Percentiles rank a stretch among this genome's conserved stretches.
These are phyloP conservation scores for Meliscaeva auricollis DNA, from an alignment of 2,888 invertebrate species.

Conservation along the genomic window DNA sequence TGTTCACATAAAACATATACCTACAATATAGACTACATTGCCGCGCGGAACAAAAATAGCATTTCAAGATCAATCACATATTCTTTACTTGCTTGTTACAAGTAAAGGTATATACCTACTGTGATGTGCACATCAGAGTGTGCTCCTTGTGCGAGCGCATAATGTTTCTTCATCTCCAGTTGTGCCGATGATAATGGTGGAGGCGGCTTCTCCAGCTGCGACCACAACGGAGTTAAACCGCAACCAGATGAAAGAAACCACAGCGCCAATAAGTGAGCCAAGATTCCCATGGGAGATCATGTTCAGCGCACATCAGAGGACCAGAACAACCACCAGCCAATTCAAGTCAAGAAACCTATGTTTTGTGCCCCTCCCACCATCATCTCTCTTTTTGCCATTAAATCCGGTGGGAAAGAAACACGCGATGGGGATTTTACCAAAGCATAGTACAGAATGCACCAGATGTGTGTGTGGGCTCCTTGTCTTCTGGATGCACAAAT, in stretches of 20 bases:
- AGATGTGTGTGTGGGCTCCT: conserved; percentile 55
- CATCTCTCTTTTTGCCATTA: neutral
- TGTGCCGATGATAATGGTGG: conserved; percentile 37
- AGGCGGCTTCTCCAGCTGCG: conserved; percentile 37
- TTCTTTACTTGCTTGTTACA: conserved; percentile 8
- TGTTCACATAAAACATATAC: conserved; percentile 39
- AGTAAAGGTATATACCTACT: neutral
- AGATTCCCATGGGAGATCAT: conserved; percentile 69
- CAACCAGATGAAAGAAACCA: conserved; percentile 70
- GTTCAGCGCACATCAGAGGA: conserved; percentile 32
- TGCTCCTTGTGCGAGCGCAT: conserved; percentile 31
- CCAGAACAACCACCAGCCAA: conserved; percentile 34
- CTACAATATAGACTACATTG: conserved; percentile 38
- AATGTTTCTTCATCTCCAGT: conserved; percentile 58
- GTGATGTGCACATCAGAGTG: neutral
- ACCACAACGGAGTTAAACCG: conserved; percentile 29
- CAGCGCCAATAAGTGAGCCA: conserved; percentile 70
- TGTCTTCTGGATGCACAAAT: conserved; percentile 21
- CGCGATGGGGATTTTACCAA: conserved; percentile 55
- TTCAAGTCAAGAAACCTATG: conserved; percentile 54
- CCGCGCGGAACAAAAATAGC: conserved; percentile 63
- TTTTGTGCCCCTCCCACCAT: neutral
- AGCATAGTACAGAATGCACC: conserved; percentile 34
- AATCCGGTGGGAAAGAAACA: conserved; percentile 54
- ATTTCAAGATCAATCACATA: conserved; percentile 72